Evolutionary conservation across 2,888 invertebrate genomes (phyloP), one percentile per base, ranked within the genome.

Genomic region (Congeria kusceri): DNA sequence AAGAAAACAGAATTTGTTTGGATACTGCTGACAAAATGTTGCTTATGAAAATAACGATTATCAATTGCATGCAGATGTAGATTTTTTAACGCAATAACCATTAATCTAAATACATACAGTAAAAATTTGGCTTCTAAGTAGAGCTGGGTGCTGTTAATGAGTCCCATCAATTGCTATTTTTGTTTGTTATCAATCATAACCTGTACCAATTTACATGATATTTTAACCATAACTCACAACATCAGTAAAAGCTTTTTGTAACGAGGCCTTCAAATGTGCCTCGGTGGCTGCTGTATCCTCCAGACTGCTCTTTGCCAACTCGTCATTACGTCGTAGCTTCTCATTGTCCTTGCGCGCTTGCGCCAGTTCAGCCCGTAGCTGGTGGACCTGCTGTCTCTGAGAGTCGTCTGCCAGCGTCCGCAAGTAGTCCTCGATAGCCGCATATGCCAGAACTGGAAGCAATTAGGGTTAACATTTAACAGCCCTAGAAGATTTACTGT

Each of bases 201-300:
- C 39, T 39, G 39, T 39, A 15, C 15, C 39, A 39, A 39, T 11
- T 39, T 15, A 1, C 39, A 39, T 9, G 15, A 13, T 39, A 7
- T 11, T 39, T 39, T 15, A 39, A 39, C 15, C 39, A 5, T 15
- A 11, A 62, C 87, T 75, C 83, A 90, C 91, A 73, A 91, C 87
- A 78, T 91, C 90, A 64, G 87, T 85, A 58, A 87, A 87, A 32
- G 91, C 89, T 67, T 87, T 86, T 44, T 87, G 86, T 67, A 91
- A 64, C 1, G 89, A 86, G n/a, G 82, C 78, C 76, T 87, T 88
- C 59, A 91, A 74, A 28, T 91, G 87, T 28, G 87, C 84, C 64
- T 90, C 90, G 25, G 84, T 86, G 39, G 86, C 83, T 4, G 88
- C 77, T 46, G 85, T 86, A 46, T 84, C 85, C 25, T 87, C 86